A percentile compares a stretch with the other conserved stretches of the same genome.
Evolutionary conservation across 2,797 vertebrate species (phyloP).

Genomic region (Cossypha dichroa): DNA sequence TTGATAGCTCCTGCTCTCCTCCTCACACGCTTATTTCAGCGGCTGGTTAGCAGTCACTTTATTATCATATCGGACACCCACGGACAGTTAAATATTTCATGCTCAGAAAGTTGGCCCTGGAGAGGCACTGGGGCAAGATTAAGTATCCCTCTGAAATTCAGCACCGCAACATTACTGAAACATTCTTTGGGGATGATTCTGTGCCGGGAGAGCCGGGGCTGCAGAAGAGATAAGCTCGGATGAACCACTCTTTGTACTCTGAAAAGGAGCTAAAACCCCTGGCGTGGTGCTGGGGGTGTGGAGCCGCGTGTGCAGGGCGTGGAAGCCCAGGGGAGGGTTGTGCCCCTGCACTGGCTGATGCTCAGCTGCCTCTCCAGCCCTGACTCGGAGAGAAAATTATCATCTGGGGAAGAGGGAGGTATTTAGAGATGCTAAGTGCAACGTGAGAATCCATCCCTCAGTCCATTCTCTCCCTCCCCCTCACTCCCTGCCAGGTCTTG

Average conservation of each 20-base stretch:
- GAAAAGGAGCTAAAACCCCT: neutral
- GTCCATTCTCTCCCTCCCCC: neutral
- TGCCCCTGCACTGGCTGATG: neutral
- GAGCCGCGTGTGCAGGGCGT: neutral
- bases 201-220: neutral
- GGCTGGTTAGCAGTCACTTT: slow-evolving; percentile 13
- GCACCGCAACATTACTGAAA: slow-evolving; percentile 47
- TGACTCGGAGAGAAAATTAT: neutral
- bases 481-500: neutral
- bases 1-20: neutral
- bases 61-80: neutral
- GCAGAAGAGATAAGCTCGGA: neutral
- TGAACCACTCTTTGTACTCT: slow-evolving; percentile 25
- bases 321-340: neutral
- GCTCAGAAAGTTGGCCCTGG: slow-evolving; percentile 53
- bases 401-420: neutral
- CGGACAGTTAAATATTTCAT: slow-evolving; percentile 66
- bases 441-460: neutral
- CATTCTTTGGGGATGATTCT: slow-evolving; percentile 67
- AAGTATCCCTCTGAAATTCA: slow-evolving; percentile 59
- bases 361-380: neutral
- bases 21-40: neutral
- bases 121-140: slow-evolving; percentile 39
- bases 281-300: neutral
- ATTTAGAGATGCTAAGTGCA: neutral